A percentile compares a stretch with the other conserved stretches of the same genome.
phyloP scores from a whole-genome alignment of 2,888 invertebrate species.

The Anarsia innoxiella region DNA sequence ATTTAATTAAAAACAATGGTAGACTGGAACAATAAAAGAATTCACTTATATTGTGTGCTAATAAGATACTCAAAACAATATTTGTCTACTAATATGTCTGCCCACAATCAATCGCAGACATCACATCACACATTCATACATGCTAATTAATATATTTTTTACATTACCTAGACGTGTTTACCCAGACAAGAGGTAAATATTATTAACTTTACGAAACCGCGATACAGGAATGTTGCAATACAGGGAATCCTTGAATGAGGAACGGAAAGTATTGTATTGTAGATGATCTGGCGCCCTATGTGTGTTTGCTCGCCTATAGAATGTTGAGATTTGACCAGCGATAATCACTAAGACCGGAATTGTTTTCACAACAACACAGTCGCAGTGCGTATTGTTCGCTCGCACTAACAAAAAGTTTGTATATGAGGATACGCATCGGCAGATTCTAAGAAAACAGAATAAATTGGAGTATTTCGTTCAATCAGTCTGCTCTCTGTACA shows the following conservation, averaged over 20 bases:
- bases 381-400: too few relatives aligned
- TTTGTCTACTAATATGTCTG: too few relatives aligned
- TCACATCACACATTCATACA: too few relatives aligned
- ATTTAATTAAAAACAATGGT: neutral
- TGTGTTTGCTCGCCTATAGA: conserved; percentile 6
- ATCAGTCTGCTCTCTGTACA: too few relatives aligned
- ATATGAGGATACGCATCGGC: too few relatives aligned
- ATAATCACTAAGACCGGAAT: conserved; percentile 13
- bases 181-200: too few relatives aligned
- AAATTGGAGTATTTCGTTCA: too few relatives aligned
- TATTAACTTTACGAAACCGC: too few relatives aligned
- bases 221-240: conserved; percentile 11
- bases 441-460: too few relatives aligned
- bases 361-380: conserved; percentile 12
- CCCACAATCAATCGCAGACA: conserved; percentile 6
- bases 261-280: conserved; percentile 10
- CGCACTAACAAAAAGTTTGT: too few relatives aligned
- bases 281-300: conserved; percentile 1
- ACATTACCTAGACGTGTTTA: too few relatives aligned
- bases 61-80: conserved; percentile 3
- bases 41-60: conserved; percentile 5
- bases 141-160: too few relatives aligned
- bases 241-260: conserved; percentile 13
- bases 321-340: conserved; percentile 6
- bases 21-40: neutral